Conservation (phyloP, 2,888 invertebrate genomes). For the Napeogenes sylphis region DNA sequence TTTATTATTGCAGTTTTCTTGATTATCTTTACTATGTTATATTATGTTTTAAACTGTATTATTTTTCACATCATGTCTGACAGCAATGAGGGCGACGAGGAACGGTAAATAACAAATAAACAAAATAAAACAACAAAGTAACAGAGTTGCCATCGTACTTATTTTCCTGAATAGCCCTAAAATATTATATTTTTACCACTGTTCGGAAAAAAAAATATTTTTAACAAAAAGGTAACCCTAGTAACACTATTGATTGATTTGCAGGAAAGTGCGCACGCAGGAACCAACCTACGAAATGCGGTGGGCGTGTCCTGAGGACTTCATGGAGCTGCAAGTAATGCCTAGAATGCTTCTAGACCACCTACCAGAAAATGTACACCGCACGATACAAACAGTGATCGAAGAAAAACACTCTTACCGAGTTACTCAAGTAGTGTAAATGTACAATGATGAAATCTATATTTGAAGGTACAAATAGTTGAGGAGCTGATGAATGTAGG, state of each 20-base stretch:
- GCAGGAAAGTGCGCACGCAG: constrained; percentile 79
- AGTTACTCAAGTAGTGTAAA: constrained; percentile 54
- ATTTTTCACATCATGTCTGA: constrained; percentile 51
- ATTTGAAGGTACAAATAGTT: not conserved
- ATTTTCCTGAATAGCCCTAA: too few relatives aligned
- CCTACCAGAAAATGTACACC: constrained; percentile 86
- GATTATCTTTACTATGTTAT: too few relatives aligned
- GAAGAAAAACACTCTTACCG: constrained; percentile 71
- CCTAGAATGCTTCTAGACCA: constrained; percentile 92
- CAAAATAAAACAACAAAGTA: not conserved
- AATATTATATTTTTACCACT: too few relatives aligned
- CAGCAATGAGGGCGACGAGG: constrained; percentile 61
- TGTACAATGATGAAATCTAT: not conserved
- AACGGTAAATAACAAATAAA: constrained; percentile 45
- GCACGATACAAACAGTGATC: constrained; percentile 82
- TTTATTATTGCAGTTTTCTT: too few relatives aligned
- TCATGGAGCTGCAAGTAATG: constrained; percentile 89
- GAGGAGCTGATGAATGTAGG: not conserved
- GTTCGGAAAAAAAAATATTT: too few relatives aligned
- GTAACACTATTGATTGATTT: constrained; percentile 13
- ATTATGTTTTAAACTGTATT: constrained; percentile 13
- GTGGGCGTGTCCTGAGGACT: constrained; percentile 89
- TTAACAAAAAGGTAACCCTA: too few relatives aligned
- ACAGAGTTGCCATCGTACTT: not conserved
- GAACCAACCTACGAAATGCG: constrained; percentile 85